Base-by-base conservation (phyloP, 2,888 invertebrate species). In the Hypolimnas misippus region DNA sequence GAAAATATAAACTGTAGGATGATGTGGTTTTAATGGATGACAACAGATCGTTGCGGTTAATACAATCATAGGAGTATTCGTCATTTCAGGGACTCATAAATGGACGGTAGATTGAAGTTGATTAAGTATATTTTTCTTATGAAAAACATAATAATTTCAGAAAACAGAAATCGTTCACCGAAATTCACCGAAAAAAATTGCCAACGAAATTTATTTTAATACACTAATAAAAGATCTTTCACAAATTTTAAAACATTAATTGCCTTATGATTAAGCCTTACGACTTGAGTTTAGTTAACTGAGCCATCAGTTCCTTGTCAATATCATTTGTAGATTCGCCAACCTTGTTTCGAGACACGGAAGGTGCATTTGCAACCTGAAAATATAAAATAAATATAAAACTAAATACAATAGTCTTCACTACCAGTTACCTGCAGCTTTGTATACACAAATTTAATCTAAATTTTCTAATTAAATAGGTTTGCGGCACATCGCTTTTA, bases 301-400 rank as follows among this genome's bases (percentile, higher is more conserved):
- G 95, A 10, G 93, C 94, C 85, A 95, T 94, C 61, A 96, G 93
- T 64, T 96, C 96, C 64, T 94, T 95, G 76, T 96, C 95, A 0
- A 94, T 93, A 12, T 93, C 89, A 31, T 91, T 89, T 0, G 93
- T 92, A 10, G 93, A 92, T 12, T 85, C 83, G 0, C 94, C 94
- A 25, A 95, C 79, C 74, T 92, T 94, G 69, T 93, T 93, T 42
- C 93, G 89, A 1, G 93, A 92, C n/a, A 95, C 94, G 0, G 93
- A 87, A 8, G 96, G 96, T 29, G 95, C 95, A 65, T 92, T 89
- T 0, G 94, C 91, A 94, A 96, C 94, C 94, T 94, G 79, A 40
- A 81, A 82, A 44, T 16, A 4, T 29, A 52, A 60, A 38, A 46
- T 0, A 12, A n/a, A n/a, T n/a, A n/a, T n/a, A n/a, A n/a, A n/a